Conservation (phyloP, 2,113 vertebrate genomes). For the Candoia aspera region DNA sequence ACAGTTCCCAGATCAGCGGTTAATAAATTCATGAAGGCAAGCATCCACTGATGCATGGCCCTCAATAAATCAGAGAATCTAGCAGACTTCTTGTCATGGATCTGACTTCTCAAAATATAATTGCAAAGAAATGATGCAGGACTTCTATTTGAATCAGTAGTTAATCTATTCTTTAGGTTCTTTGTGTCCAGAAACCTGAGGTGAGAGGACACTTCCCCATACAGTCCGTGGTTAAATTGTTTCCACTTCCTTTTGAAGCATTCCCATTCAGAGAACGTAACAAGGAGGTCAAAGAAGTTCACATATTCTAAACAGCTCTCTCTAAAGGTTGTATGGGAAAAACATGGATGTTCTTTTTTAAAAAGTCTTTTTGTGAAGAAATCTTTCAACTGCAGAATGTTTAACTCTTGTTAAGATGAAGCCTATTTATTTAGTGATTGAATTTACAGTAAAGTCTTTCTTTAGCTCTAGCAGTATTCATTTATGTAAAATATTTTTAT, state of each 20-base stretch:
- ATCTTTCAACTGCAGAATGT: conserved; percentile 24
- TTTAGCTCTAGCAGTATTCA: neutral
- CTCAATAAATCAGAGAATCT: neutral
- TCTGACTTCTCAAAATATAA: conserved; percentile 21
- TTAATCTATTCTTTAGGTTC: conserved; percentile 33
- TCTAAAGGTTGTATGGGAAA: conserved; percentile 45
- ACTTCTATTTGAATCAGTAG: conserved; percentile 33
- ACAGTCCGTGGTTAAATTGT: conserved; percentile 32
- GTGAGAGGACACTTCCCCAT: conserved; percentile 38
- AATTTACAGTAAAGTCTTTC: neutral
- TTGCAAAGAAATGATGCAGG: conserved; percentile 39
- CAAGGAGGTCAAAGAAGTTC: conserved; percentile 45
- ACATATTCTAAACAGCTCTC: conserved; percentile 27
- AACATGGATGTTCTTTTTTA: neutral
- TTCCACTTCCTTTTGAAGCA: conserved; percentile 50
- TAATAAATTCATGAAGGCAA: neutral
- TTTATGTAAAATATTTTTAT: neutral
- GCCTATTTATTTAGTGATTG: neutral
- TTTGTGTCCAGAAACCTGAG: conserved; percentile 36
- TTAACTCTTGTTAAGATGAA: conserved; percentile 9
- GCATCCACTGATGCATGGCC: neutral
- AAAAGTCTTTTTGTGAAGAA: neutral
- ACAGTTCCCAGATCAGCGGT: neutral
- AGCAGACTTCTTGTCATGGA: neutral
- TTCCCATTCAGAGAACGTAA: conserved; percentile 43